These are phyloP conservation scores for Vombatus ursinus DNA, from an alignment of 2,113 vertebrate species.

Conservation along the genomic window DNA sequence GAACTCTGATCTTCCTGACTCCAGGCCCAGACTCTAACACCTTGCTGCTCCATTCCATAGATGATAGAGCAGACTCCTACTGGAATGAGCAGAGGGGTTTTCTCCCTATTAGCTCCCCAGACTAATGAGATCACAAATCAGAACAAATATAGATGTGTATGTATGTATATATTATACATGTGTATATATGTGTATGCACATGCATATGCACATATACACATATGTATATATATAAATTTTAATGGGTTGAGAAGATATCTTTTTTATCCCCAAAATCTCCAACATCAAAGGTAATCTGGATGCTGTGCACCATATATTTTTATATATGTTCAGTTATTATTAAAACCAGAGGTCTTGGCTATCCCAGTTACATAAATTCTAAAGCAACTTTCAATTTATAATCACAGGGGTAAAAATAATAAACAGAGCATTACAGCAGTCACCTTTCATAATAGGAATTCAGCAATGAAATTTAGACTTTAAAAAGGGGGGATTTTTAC, in stretches of 20 bases:
- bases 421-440: slow-evolving; percentile 51
- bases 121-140: neutral
- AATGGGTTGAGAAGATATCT: neutral
- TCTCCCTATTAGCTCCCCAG: neutral
- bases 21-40: neutral
- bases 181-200: neutral
- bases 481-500: slow-evolving; percentile 65
- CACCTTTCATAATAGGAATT: slow-evolving; percentile 38
- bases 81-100: neutral
- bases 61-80: neutral
- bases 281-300: slow-evolving; percentile 66
- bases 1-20: neutral
- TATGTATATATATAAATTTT: neutral
- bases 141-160: neutral
- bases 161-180: neutral
- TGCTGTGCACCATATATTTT: slow-evolving; percentile 71
- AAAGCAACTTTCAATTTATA: slow-evolving; percentile 65
- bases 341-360: slow-evolving; percentile 76
- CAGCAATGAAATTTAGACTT: slow-evolving; percentile 58
- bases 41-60: neutral
- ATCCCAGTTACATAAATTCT: slow-evolving; percentile 66
- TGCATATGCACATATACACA: neutral
- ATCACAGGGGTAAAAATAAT: slow-evolving; percentile 61
- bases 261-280: slow-evolving; percentile 64
- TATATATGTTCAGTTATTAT: slow-evolving; percentile 75